A percentile compares a stretch with the other conserved stretches of the same genome.
phyloP scores from a whole-genome alignment of 92 coral and sea anemone genomes.

The Phenganax marumi region DNA sequence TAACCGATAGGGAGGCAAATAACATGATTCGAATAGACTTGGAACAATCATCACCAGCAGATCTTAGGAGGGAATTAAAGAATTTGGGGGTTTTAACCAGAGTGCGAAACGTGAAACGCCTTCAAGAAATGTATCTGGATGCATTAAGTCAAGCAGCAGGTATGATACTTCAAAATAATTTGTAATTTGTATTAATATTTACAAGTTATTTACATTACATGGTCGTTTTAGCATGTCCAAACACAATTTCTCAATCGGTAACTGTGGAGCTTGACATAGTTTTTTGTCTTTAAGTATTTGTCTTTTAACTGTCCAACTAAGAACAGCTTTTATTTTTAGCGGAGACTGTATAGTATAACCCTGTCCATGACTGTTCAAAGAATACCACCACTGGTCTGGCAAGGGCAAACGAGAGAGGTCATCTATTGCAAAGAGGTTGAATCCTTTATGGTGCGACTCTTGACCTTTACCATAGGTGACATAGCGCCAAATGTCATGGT shows the following conservation, averaged over 20 bases:
- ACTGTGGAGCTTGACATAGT: slow-evolving; percentile 1
- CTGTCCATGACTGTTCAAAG: background rate
- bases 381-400: slow-evolving; percentile 32
- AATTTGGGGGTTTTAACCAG: background rate
- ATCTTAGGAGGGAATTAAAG: slow-evolving; percentile 1
- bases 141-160: slow-evolving; percentile 6
- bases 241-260: slow-evolving; percentile 19
- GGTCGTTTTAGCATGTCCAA: slow-evolving; percentile 17
- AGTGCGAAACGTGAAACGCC: background rate
- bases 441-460: background rate
- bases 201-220: slow-evolving; percentile 11
- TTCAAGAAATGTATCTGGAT: slow-evolving; percentile 21
- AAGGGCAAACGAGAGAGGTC: slow-evolving; percentile 26
- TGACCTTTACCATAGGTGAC: background rate
- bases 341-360: slow-evolving; percentile 9
- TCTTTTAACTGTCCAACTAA: background rate
- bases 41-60: slow-evolving; percentile 8
- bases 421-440: background rate
- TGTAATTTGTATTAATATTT: background rate
- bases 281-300: background rate
- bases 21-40: background rate
- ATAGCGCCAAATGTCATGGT: slow-evolving; percentile 18
- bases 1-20: background rate
- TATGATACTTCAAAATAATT: background rate
- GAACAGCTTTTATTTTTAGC: background rate